Evolutionary conservation across 2,888 invertebrate genomes (phyloP).

Genomic region (Hydrotaea cyrtoneurina): DNA sequence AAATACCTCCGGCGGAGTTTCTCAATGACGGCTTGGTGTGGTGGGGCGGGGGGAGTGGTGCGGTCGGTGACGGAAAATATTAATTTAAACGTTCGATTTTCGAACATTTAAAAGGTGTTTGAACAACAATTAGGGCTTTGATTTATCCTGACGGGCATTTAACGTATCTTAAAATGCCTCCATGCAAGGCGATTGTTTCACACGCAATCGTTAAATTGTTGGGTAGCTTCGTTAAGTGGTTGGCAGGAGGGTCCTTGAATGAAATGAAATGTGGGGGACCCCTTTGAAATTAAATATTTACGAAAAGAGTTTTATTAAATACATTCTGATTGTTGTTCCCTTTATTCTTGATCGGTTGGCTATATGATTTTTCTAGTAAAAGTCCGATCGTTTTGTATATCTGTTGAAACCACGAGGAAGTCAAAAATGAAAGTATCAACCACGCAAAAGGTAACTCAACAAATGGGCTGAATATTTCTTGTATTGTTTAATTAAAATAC

Average conservation of each 20-base stretch:
- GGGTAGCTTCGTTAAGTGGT: neutral
- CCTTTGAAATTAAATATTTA: no score
- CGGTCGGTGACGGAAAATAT: neutral
- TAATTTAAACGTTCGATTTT: slow-evolving; percentile 24
- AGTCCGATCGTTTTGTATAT: no score
- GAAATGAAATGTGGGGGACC: neutral
- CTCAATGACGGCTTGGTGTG: neutral
- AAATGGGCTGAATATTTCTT: no score
- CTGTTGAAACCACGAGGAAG: no score
- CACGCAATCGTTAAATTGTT: neutral
- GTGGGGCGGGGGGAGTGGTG: neutral
- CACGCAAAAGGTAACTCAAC: no score
- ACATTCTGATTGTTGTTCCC: no score
- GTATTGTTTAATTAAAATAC: no score
- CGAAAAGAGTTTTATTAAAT: no score
- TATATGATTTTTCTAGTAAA: no score
- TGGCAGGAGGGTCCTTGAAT: neutral
- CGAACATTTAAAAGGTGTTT: slow-evolving; percentile 23
- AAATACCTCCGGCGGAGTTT: neutral
- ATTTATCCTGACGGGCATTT: slow-evolving; percentile 11
- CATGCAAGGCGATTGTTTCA: neutral
- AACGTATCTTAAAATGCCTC: neutral
- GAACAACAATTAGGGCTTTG: slow-evolving; percentile 24
- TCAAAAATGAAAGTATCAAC: no score
- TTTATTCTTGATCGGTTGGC: no score